Evolutionary conservation across 2,797 vertebrate genomes (phyloP), one percentile per base, ranked within the genome.

Genomic region (Neosilurus hyrtlii): DNA sequence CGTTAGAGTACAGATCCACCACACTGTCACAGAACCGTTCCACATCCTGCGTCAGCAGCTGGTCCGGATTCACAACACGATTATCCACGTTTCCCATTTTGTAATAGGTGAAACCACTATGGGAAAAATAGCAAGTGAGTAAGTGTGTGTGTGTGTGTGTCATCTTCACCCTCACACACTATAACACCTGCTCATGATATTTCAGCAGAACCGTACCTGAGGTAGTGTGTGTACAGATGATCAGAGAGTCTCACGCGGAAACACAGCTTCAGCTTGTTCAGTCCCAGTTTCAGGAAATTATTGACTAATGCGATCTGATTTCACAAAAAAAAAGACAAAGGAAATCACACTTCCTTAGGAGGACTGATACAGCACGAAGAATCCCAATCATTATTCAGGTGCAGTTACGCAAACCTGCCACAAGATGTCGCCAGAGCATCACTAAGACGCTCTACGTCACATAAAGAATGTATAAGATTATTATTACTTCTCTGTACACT

Each of bases 1-100:
- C 90, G 86, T 96, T 96, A 63, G 96, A 96, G 90, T 96, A 96
- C 9, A 96, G 91, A 83, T 96, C 96, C 86, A 96, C 96, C 81
- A 96, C 94, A 85, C 96, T 96, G 88, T 96, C 95, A 91, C 96
- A 96, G 91, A 96, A 96, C 78, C 93, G 96, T 90, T 96, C 96
- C 82, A 96, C 96, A 49, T 96, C 96, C 89, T 96, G 96, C 9
- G 96, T 96, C 65, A 96, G 94, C 30, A 96, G 93, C 84, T 96
- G 96, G 89, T 96, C 96, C 65, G 96, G 94, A 88, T 96, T 96
- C 63, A 94, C 93, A 90, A 96, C 96, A 86, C 96, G 95, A 88
- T 95, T 96, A 90, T 96, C 96, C 86, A 96, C 89, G 89, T 96
- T 96, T 84, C 95, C 95, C 93, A 96, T 96, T 92, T 96, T 96